Conservation (phyloP, 2,113 vertebrate genomes). For the Tangachromis dhanisi region DNA sequence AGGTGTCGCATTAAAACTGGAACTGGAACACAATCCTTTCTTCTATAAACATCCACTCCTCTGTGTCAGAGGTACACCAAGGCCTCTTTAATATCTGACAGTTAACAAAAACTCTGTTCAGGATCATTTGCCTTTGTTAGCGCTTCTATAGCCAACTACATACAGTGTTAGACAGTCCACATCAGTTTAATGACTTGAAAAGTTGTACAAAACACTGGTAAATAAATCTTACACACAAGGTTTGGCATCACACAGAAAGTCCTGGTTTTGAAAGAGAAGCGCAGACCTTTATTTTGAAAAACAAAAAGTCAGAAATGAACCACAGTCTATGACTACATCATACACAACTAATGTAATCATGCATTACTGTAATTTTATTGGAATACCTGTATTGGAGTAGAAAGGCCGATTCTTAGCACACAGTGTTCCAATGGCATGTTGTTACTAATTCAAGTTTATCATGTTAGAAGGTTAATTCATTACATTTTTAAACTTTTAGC, state of each 20-base stretch:
- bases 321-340: not conserved
- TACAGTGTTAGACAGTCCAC: not conserved
- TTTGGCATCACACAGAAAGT: not conserved
- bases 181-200: not conserved
- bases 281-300: not conserved
- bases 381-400: not conserved
- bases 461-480: not conserved
- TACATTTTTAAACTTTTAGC: not conserved
- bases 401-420: not conserved
- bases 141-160: not conserved
- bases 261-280: not conserved
- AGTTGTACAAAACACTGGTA: not conserved
- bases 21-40: not conserved
- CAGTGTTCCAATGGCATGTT: not conserved
- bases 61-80: not conserved
- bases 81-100: not conserved
- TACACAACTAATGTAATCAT: not conserved
- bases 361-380: not conserved
- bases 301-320: not conserved
- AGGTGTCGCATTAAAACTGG: not conserved
- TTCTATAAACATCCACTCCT: not conserved
- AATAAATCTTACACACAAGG: not conserved
- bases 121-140: not conserved
- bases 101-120: not conserved
- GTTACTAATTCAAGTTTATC: not conserved